phyloP scores from a whole-genome alignment of 1,140 invertebrate genomes.

The Limonius californicus region DNA sequence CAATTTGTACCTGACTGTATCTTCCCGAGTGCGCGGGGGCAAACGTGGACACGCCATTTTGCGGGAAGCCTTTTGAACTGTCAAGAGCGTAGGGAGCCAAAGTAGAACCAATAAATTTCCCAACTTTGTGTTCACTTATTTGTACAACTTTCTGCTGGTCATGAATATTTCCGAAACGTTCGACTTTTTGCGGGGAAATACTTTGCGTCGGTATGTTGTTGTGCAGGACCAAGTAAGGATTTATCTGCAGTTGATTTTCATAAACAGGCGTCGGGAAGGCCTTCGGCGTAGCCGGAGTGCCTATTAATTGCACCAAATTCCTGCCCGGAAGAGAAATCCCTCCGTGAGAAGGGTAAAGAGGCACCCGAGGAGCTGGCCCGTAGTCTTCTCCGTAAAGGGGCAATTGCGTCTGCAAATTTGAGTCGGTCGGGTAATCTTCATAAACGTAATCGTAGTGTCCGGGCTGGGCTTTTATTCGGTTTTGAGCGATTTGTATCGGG shows the following conservation, averaged over 20 bases:
- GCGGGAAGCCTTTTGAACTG: neutral
- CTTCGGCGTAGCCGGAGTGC: neutral
- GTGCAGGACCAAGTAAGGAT: neutral
- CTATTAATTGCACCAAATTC: neutral
- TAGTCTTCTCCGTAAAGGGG: neutral
- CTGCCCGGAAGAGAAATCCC: neutral
- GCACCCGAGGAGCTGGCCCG: neutral
- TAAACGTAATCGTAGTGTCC: conserved; percentile 6
- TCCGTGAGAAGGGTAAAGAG: neutral
- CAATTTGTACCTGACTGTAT: neutral
- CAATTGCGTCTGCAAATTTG: neutral
- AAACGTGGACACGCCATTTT: neutral
- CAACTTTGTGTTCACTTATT: conserved; percentile 3
- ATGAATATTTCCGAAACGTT: conserved; percentile 8
- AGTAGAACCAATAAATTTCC: conserved; percentile 10
- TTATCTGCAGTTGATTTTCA: conserved; percentile 5
- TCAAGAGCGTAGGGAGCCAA: conserved; percentile 2
- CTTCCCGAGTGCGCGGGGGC: neutral
- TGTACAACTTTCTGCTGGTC: conserved; percentile 7
- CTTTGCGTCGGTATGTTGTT: neutral
- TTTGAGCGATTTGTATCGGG: conserved; percentile 7
- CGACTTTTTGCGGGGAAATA: neutral
- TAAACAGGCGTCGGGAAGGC: neutral
- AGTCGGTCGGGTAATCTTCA: neutral
- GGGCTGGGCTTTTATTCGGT: neutral